phyloP scores from a whole-genome alignment of 2,797 vertebrate species.

The Myripristis murdjan region DNA sequence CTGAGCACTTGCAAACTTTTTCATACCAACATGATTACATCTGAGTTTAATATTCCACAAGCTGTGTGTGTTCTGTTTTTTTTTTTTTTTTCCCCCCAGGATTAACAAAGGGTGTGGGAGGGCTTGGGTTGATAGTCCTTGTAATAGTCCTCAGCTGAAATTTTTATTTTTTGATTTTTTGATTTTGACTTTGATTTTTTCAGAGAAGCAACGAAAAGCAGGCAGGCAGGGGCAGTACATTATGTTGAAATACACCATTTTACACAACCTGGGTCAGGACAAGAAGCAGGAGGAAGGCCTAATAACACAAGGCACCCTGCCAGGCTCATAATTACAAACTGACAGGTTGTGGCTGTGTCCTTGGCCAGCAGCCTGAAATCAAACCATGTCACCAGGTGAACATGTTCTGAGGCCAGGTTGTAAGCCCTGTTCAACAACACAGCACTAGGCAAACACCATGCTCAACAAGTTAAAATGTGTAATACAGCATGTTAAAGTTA shows the following conservation, averaged over 20 bases:
- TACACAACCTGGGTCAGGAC: background rate
- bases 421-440: constrained; percentile 2
- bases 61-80: background rate
- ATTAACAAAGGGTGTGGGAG: background rate
- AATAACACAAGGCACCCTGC: constrained; percentile 28
- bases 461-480: background rate
- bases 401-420: constrained; percentile 10
- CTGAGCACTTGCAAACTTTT: no score
- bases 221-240: background rate
- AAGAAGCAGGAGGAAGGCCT: background rate
- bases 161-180: no score
- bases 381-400: background rate
- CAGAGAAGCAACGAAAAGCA: background rate
- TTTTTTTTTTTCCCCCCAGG: no score
- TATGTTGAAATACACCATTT: background rate
- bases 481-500: background rate
- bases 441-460: background rate
- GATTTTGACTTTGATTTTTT: no score
- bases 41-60: background rate
- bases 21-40: background rate
- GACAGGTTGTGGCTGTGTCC: constrained; percentile 42
- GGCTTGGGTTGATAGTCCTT: background rate
- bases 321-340: constrained; percentile 45
- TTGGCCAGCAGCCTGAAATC: constrained; percentile 34
- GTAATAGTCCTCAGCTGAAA: no score